Conservation (phyloP, 30 jellyfish, hydroid and myxozoan species). For the Turritopsis dohrnii region DNA sequence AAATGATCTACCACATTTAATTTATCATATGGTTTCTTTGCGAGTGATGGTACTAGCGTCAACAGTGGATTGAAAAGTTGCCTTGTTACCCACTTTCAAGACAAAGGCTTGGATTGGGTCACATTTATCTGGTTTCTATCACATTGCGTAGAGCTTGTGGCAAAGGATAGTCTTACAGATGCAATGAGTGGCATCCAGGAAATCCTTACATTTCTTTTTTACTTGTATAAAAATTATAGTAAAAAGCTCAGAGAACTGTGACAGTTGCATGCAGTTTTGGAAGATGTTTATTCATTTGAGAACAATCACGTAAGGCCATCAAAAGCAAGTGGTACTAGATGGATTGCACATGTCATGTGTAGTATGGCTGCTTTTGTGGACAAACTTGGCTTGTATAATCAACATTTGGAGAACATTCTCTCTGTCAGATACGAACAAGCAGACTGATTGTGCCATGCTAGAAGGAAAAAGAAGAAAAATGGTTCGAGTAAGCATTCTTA, state of each 20-base stretch:
- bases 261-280: background rate
- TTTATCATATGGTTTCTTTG: no score
- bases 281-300: background rate
- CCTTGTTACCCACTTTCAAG: no score
- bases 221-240: background rate
- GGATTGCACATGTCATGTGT: conserved; percentile 5
- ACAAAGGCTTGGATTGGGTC: no score
- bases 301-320: conserved; percentile 4
- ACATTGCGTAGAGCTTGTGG: background rate
- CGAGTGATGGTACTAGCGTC: no score
- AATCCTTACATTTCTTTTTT: background rate
- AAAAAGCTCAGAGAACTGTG: background rate
- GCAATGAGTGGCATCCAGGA: background rate
- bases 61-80: no score
- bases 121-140: background rate
- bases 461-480: conserved; percentile 1
- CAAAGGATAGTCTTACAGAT: background rate
- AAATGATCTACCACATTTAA: no score
- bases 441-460: conserved; percentile 4
- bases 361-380: background rate
- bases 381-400: background rate
- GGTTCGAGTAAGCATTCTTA: background rate
- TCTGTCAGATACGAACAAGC: conserved; percentile 10
- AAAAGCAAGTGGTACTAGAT: conserved; percentile 23
- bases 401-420: conserved; percentile 13